Evolutionary conservation across 1,140 invertebrate species (phyloP), one percentile per base, ranked within the genome.

Genomic region (Camponotus vicinus): DNA sequence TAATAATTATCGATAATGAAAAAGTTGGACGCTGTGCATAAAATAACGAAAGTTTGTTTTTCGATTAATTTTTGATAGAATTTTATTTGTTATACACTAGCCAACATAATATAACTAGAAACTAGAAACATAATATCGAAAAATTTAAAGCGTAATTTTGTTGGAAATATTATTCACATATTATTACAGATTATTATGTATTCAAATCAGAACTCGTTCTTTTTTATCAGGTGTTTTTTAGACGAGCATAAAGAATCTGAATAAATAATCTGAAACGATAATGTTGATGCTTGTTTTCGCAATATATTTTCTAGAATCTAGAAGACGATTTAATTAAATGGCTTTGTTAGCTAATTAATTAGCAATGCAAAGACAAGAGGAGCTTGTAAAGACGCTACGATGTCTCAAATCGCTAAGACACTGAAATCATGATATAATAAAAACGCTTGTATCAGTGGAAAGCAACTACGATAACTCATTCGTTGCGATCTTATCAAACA

Each of bases 401-500:
- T 27, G 15, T 7, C 7, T 9, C 73, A 75, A 83, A 15, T 37
- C n/a, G 21, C 21, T 21, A 64, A 42, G 1, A 15, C 7, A 45
- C 11, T 52, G 34, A 70, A 55, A 57, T 21, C 61, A 21, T 59
- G 40, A 59, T 8, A 73, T 21, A 61, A 83, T 83, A 83, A 75
- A 61, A 83, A 83, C 8, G 11, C 27, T 61, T 27, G 5, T 75
- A 75, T 83, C 69, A 63, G 40, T 63, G 8, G 40, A 45, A 9
- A 71, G 21, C 18, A 73, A 8, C 18, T 11, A 61, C 1, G 79
- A 83, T 61, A 61, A 75, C 3, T 59, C 34, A 32, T n/a, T n/a
- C 79, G 69, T 34, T 15, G 21, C n/a, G 67, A 40, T 83, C 55
- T 83, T 83, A 83, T 83, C 79, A 49, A 32, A 34, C 27, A 4